Base-by-base conservation (phyloP, 2,797 vertebrate species). In the Rhadinocentrus ornatus region DNA sequence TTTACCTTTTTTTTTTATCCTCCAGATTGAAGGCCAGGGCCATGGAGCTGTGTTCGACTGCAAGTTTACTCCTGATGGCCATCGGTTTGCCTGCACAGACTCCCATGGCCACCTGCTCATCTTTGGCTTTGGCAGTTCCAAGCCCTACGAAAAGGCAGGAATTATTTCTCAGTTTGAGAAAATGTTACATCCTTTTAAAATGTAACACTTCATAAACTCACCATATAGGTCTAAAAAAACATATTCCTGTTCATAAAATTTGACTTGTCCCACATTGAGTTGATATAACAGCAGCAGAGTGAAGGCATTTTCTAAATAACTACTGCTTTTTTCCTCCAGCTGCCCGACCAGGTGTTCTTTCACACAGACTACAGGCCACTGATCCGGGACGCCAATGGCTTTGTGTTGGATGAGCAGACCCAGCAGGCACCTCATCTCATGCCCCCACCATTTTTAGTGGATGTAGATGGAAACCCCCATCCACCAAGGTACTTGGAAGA, bases 281-380 rank as follows among this genome's bases (percentile, higher is more conserved):
- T 31, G 15, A 4, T 13, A 3, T 11, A 68, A 18, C 4, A 26
- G 29, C 46, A 57, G 24, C 29, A n/a, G 1, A 3, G 50, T 41
- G 20, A 63, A 41, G 27, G 7, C 2, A 10, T 22, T 39, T 61
- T n/a, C 20, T 39, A 3, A 34, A 44, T 4, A 39, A 2, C 15
- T 37, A 7, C 48, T 35, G 37, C 35, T 48, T 8, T 50, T 75
- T 20, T 4, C 81, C 22, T 50, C 60, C 84, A 99, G 98, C 97
- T 99, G 90, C 98, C 98, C 73, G 98, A 99, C 89, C 97, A 99
- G 91, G 96, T 99, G 92, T 99, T 99, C 92, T 99, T 99, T 90
- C 98, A 99, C 89, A 99, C 98, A 9, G 98, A 99, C 90, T 99
- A 99, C 73, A 94, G 98, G 59, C 98, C 98, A 0, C 93, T 99